Conservation (phyloP, 1,140 invertebrate genomes). For the Conopomorpha cramerella region DNA sequence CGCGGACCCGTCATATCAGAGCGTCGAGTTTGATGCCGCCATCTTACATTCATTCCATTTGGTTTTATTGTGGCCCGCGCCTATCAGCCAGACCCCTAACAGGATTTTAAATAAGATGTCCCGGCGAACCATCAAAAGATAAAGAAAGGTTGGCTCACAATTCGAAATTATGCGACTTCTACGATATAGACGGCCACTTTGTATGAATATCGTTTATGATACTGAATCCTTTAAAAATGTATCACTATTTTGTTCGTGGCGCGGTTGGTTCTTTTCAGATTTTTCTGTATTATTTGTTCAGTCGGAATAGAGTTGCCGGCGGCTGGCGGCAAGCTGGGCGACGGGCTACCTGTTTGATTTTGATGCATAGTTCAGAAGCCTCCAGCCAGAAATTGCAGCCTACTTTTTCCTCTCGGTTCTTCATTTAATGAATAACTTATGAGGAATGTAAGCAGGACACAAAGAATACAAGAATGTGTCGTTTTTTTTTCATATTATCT, state of each 20-base stretch:
- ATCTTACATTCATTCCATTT: slow-evolving; percentile 55
- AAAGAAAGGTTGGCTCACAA: slow-evolving; percentile 53
- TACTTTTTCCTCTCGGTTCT: too few relatives aligned
- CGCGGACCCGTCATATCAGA: slow-evolving; percentile 36
- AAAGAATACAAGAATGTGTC: too few relatives aligned
- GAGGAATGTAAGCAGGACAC: too few relatives aligned
- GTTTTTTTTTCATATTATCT: too few relatives aligned
- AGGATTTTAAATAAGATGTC: slow-evolving; percentile 58
- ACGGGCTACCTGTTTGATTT: slow-evolving; percentile 37
- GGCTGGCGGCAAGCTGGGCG: slow-evolving; percentile 14
- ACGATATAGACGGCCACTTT: too few relatives aligned
- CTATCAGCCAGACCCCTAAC: slow-evolving; percentile 45
- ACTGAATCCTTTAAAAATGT: slow-evolving; percentile 10
- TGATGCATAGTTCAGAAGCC: slow-evolving; percentile 46
- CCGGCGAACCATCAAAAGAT: slow-evolving; percentile 50
- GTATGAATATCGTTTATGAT: slow-evolving; percentile 29
- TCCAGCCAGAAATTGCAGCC: too few relatives aligned
- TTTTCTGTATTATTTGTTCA: too few relatives aligned
- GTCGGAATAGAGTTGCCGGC: slow-evolving; percentile 24
- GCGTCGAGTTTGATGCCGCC: slow-evolving; percentile 36
- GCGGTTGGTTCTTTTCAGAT: slow-evolving; percentile 31
- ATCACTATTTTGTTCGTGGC: slow-evolving; percentile 24
- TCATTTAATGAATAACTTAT: too few relatives aligned
- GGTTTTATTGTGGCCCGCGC: slow-evolving; percentile 54
- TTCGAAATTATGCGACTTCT: too few relatives aligned